Conservation (phyloP, 2,888 invertebrate genomes). For the Pilophorus perplexus region DNA sequence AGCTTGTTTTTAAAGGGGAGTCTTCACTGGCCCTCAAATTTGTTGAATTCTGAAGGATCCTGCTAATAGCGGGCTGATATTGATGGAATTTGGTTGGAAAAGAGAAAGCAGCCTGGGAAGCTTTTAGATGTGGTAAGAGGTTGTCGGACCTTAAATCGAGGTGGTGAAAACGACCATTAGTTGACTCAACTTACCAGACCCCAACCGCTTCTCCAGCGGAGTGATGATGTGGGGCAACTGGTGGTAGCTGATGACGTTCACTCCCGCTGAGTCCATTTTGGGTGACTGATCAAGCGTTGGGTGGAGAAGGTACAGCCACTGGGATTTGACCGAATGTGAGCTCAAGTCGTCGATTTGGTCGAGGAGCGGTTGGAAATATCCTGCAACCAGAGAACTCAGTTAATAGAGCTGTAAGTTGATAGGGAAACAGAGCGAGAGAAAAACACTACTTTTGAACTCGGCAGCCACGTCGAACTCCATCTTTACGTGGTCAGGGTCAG, state of each 20-base stretch:
- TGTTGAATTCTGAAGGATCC: too few species aligned
- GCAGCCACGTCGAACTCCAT: slow-evolving; percentile 68
- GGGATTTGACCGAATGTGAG: slow-evolving; percentile 80
- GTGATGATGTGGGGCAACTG: slow-evolving; percentile 80
- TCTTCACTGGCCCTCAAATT: too few species aligned
- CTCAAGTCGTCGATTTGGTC: slow-evolving; percentile 67
- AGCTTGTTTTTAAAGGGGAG: too few species aligned
- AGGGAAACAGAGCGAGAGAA: neutral
- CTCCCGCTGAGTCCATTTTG: slow-evolving; percentile 56
- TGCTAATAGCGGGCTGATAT: too few species aligned
- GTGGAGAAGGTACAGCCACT: slow-evolving; percentile 80
- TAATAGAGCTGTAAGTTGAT: neutral
- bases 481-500: slow-evolving; percentile 68
- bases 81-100: too few species aligned
- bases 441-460: slow-evolving; percentile 61
- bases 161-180: too few species aligned
- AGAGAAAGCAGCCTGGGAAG: neutral
- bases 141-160: too few species aligned
- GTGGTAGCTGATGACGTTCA: slow-evolving; percentile 59
- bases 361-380: slow-evolving; percentile 74
- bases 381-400: slow-evolving; percentile 53
- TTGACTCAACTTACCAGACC: slow-evolving; percentile 68
- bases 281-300: slow-evolving; percentile 66
- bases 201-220: slow-evolving; percentile 78
- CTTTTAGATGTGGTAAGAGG: too few species aligned